A percentile compares a stretch with the other conserved stretches of the same genome.
These are phyloP conservation scores for Heliornis fulica DNA, from an alignment of 2,113 vertebrate species.

Conservation along the genomic window DNA sequence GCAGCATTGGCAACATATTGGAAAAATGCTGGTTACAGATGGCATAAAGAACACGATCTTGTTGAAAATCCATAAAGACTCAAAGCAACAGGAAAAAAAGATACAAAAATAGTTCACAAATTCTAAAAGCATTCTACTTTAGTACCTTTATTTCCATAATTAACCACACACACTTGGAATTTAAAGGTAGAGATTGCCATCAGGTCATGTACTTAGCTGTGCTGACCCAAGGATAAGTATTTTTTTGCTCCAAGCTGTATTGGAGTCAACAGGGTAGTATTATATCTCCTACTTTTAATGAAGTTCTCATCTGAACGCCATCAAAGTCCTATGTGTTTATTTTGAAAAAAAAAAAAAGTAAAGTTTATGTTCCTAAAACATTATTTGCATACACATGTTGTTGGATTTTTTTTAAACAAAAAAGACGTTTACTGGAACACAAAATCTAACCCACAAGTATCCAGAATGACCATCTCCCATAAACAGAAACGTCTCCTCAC, in stretches of 20 bases:
- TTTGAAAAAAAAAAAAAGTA: background rate
- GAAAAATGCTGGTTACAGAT: slow-evolving; percentile 13
- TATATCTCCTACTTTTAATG: background rate
- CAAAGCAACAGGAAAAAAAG: background rate
- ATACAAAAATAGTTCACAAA: background rate
- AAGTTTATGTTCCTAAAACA: background rate
- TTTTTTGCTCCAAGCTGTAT: background rate
- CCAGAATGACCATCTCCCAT: background rate
- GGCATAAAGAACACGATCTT: background rate
- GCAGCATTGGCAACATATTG: background rate
- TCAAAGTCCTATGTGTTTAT: background rate
- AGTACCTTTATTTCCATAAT: background rate
- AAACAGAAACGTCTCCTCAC: background rate
- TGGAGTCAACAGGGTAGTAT: background rate
- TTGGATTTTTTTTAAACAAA: background rate
- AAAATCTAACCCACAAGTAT: background rate
- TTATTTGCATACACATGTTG: too few relatives aligned
- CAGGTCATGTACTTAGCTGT: background rate
- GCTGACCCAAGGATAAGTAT: background rate
- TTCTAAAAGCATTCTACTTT: background rate
- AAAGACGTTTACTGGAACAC: background rate
- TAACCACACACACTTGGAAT: background rate
- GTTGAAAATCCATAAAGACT: slow-evolving; percentile 3
- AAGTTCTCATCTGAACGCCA: background rate
- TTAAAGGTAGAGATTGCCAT: background rate